A percentile compares a stretch with the other conserved stretches of the same genome.
phyloP scores from a whole-genome alignment of 1,140 invertebrate species.

The Drosophila prosaltans region DNA sequence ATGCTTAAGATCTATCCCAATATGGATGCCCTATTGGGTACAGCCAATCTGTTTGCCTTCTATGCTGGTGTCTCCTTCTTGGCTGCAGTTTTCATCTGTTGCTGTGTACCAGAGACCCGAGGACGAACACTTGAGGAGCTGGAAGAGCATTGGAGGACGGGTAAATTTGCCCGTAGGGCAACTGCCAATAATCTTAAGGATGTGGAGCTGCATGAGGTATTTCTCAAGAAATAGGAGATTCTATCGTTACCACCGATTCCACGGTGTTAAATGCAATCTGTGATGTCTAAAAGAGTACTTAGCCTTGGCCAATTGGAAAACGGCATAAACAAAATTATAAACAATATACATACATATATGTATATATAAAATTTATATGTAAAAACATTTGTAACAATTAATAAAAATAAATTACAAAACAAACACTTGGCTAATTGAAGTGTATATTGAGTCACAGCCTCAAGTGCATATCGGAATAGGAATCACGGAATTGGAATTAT shows the following conservation, averaged over 20 bases:
- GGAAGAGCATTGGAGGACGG: conserved; percentile 84
- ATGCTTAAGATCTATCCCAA: conserved; percentile 90
- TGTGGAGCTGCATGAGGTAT: conserved; percentile 64
- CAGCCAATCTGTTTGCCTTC: conserved; percentile 88
- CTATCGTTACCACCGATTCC: neutral
- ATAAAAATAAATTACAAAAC: conserved; percentile 4
- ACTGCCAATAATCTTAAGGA: conserved; percentile 59
- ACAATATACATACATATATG: conserved; percentile 1
- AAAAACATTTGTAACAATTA: conserved; percentile 3
- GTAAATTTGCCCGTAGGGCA: conserved; percentile 47
- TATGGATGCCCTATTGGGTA: conserved; percentile 85
- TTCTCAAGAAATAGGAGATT: conserved; percentile 57
- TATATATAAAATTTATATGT: neutral
- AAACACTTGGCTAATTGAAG: neutral
- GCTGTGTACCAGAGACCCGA: conserved; percentile 92
- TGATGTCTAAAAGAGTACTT: conserved; percentile 73
- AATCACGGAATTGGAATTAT: neutral
- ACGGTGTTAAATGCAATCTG: conserved; percentile 60
- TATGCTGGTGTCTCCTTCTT: conserved; percentile 88
- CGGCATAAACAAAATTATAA: conserved; percentile 47
- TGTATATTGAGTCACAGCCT: neutral
- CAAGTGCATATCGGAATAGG: neutral
- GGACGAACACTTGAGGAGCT: conserved; percentile 91
- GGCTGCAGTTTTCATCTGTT: conserved; percentile 87
- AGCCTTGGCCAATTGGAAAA: conserved; percentile 61